These are phyloP conservation scores for Hippocampus mohnikei DNA, from an alignment of 2,113 vertebrate genomes.

Conservation along the genomic window DNA sequence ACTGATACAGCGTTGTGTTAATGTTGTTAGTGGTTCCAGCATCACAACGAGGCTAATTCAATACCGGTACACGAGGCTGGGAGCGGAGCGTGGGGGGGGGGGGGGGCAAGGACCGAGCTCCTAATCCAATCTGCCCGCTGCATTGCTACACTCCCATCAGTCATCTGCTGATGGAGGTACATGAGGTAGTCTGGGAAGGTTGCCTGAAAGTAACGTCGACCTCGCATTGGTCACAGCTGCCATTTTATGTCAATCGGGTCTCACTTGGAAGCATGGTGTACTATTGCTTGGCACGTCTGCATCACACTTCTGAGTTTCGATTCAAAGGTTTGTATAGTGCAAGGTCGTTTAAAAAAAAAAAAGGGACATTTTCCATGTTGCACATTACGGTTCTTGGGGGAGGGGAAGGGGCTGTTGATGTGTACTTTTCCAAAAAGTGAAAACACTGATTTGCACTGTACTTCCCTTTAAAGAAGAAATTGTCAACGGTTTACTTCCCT, in stretches of 20 bases:
- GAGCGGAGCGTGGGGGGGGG: conserved; percentile 25
- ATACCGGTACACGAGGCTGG: conserved; percentile 50
- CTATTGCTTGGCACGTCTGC: not conserved
- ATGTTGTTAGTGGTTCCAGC: conserved; percentile 59
- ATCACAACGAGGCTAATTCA: conserved; percentile 55
- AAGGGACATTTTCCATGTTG: too few relatives aligned
- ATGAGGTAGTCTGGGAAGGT: not conserved
- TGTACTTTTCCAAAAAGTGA: too few relatives aligned
- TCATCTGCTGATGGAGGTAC: conserved; percentile 39
- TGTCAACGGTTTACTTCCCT: too few relatives aligned
- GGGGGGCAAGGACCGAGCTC: conserved; percentile 26
- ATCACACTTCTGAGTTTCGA: not conserved
- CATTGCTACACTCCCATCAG: conserved; percentile 58
- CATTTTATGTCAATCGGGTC: not conserved
- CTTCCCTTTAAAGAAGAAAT: too few relatives aligned
- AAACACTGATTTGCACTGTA: too few relatives aligned
- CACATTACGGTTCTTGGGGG: too few relatives aligned
- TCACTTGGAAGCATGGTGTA: not conserved
- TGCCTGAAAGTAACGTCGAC: not conserved
- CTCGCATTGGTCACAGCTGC: not conserved
- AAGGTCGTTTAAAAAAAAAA: too few relatives aligned
- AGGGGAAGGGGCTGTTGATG: too few relatives aligned
- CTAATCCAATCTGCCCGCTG: conserved; percentile 57
- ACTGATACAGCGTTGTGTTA: conserved; percentile 57
- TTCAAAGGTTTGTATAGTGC: too few relatives aligned